Base-by-base conservation (phyloP, 2,888 invertebrate species). In the Zeuzera pyrina region DNA sequence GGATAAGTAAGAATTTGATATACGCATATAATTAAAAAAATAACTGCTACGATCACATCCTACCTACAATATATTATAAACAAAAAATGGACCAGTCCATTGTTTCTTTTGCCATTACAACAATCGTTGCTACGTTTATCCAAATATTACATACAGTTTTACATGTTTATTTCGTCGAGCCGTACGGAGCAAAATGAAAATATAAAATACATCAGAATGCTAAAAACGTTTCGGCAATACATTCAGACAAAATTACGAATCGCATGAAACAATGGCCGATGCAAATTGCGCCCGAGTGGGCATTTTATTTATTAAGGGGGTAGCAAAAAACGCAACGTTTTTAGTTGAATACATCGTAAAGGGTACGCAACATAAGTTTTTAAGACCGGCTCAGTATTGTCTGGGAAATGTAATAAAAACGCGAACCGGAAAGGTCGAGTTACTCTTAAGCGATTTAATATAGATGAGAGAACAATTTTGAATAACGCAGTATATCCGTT, bases 241-340 rank as follows among this genome's bases (percentile, higher is more conserved):
- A 58, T 58, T 57, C 60, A 48, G 54, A 49, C 56, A 60, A 65
- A 76, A 72, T 74, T 71, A 66, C 66, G 65, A 53, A 66, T 66
- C 46, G 52, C 51, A 36, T 45, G 57, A 65, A 77, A 79, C 79
- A 79, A 81, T 79, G 77, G 76, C 12, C 52, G 55, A 77, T 72
- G 79, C 74, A 77, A 77, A 77, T 78, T 69, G 62, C 55, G 59
- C 49, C 54, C 48, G 57, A 55, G 47, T 54, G 47, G 45, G 57
- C 41, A 51, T 57, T 66, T 70, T 66, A 64, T 72, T 67, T 66
- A 70, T 69, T 55, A 53, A 50, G 46, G 23, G 52, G 48, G 49
- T 49, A 49, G 49, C 58, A 66, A 68, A 71, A 71, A 68, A 55
- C 47, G 47, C 49, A 43, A 50, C 50, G 52, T 58, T 52, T 59